Evolutionary conservation across 2,113 vertebrate species (phyloP).

Genomic region (Macheiramphus alcinus): DNA sequence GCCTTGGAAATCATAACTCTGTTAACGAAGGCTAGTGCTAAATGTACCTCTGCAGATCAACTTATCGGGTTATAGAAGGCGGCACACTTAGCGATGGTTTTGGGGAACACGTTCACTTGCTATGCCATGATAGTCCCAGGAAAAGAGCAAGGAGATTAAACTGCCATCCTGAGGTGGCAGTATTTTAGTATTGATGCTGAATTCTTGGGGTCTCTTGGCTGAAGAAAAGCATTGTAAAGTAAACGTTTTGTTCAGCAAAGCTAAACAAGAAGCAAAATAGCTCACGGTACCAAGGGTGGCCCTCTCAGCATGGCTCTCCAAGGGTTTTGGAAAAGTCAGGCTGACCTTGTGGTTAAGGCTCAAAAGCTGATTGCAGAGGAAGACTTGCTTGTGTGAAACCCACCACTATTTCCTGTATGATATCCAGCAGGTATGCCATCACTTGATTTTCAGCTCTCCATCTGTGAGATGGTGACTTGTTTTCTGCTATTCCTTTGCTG

Average conservation of each 20-base stretch:
- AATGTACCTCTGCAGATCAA: background rate
- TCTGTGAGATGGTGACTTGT: too few species aligned
- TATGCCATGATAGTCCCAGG: accelerated
- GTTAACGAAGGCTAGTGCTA: background rate
- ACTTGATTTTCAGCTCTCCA: background rate
- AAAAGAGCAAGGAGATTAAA: background rate
- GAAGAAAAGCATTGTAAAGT: background rate
- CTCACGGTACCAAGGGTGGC: background rate
- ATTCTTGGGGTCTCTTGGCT: background rate
- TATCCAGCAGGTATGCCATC: too few species aligned
- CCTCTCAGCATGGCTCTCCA: background rate
- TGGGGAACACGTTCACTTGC: background rate
- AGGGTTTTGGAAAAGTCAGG: background rate
- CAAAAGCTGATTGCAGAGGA: background rate
- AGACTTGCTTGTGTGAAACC: background rate
- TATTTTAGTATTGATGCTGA: background rate
- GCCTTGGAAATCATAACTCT: background rate
- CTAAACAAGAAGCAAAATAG: background rate
- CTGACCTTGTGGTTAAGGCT: background rate
- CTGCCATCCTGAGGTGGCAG: too few species aligned
- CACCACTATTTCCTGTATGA: accelerated
- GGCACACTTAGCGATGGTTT: background rate
- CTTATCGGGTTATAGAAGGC: accelerated
- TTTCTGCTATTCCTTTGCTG: background rate
- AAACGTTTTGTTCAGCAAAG: background rate